Base-by-base conservation (phyloP, 2,888 invertebrate species). In the Phyllotreta cruciferae region DNA sequence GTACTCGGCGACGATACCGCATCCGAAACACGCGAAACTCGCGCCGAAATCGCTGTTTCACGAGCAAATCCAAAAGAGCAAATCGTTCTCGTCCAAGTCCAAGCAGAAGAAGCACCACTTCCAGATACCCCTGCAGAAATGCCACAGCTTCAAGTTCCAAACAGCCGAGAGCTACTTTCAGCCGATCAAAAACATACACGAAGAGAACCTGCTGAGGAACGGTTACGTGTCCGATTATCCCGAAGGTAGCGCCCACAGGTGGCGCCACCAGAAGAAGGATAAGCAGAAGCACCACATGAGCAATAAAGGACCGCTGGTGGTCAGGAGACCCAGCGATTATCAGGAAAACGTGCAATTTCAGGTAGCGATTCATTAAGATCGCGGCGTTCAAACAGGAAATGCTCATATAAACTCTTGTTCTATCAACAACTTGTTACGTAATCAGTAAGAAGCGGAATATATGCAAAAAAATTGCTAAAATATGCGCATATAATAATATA, bases 71-170 rank as follows among this genome's bases (percentile, higher is more conserved):
- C 70, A 76, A 50, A 82, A 82, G 68, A 81, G 81, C 71, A 81
- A 81, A 74, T 80, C 81, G 47, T 81, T 81, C 66, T 78, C 80
- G 24, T 77, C 78, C 57, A 78, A 79, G 62, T 74, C 75, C 52
- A 79, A 80, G 65, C 78, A 85, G 73, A 87, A 87, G 82, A 87
- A 87, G 80, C 85, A 85, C 68, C 85, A 86, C 69, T 86, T 87
- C 70, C 87, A 87, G 83, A 85, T 86, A 71, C 87, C 87, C 1
- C 76, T 87, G 42, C 87, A 87, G 77, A 87, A 87, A 77, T 86
- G 87, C 73, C 87, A 87, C 78, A 87, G 87, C 77, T 87, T 87
- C 75, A 81, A 80, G 67, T 81, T 81, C 67, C 81, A 82, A 77
- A 81, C 82, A 58, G 81, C 81, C 35, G 82, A 82, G 67, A 87